These are phyloP conservation scores for Tipula lateralis DNA, from an alignment of 2,888 invertebrate genomes.

Conservation along the genomic window DNA sequence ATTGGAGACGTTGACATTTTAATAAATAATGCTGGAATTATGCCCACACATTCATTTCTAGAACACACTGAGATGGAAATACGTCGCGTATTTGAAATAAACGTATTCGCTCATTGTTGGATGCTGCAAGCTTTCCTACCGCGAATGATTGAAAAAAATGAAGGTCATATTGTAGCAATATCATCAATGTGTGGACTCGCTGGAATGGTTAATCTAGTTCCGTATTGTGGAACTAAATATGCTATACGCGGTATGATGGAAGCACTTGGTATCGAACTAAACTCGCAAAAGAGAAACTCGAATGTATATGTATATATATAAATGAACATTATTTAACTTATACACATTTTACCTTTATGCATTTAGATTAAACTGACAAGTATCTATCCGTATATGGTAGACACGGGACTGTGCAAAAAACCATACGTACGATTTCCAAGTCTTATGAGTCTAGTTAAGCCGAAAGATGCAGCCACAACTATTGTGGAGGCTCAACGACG, in stretches of 20 bases:
- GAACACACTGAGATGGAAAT: constrained; percentile 65
- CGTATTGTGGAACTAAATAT: constrained; percentile 78
- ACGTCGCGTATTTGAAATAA: constrained; percentile 63
- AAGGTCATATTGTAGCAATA: constrained; percentile 71
- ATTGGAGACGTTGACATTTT: constrained; percentile 73
- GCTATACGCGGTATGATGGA: constrained; percentile 82
- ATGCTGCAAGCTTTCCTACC: constrained; percentile 69
- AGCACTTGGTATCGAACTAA: constrained; percentile 69
- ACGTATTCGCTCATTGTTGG: constrained; percentile 77
- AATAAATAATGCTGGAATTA: constrained; percentile 83
- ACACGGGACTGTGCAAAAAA: constrained; percentile 77
- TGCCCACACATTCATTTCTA: constrained; percentile 70
- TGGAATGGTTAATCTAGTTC: constrained; percentile 70
- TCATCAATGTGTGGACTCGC: constrained; percentile 75
- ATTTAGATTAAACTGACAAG: constrained; percentile 70
- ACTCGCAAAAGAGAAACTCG: constrained; percentile 46
- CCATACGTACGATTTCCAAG: constrained; percentile 66
- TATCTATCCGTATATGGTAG: constrained; percentile 82
- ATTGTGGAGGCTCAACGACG: constrained; percentile 65
- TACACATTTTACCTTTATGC: background rate
- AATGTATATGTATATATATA: constrained; percentile 39
- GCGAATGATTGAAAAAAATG: constrained; percentile 66
- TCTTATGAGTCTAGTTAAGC: constrained; percentile 59
- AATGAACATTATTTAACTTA: background rate
- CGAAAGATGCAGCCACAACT: constrained; percentile 58